phyloP scores from a whole-genome alignment of 2,797 vertebrate genomes.

The Cheracebus regulus region DNA sequence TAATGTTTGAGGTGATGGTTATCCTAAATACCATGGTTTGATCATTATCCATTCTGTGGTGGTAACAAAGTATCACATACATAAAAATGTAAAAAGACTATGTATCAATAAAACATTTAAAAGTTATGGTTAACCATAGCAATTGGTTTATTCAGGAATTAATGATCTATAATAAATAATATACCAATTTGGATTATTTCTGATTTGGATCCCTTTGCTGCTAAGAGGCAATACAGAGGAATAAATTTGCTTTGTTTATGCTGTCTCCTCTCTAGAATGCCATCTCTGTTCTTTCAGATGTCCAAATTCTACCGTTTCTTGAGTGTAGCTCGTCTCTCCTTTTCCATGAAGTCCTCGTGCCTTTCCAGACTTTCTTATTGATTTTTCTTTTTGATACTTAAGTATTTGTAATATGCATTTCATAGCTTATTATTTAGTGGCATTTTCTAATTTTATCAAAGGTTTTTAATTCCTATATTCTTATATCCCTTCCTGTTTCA shows the following conservation, averaged over 20 bases:
- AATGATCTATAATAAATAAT: neutral
- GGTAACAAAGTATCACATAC: neutral
- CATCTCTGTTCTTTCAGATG: neutral
- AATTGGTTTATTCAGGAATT: neutral
- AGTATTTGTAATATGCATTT: neutral
- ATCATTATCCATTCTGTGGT: neutral
- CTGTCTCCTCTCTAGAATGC: neutral
- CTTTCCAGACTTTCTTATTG: neutral
- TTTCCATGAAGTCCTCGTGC: neutral
- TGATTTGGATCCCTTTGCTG: neutral
- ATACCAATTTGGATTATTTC: neutral
- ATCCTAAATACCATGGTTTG: neutral
- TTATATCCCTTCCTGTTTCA: neutral
- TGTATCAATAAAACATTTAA: neutral
- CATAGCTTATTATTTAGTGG: neutral
- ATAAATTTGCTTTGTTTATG: neutral
- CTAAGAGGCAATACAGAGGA: neutral
- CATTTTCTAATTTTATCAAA: neutral
- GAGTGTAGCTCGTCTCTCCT: neutral
- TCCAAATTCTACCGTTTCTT: neutral
- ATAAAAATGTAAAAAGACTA: neutral
- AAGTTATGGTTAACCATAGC: neutral
- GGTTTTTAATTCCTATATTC: neutral
- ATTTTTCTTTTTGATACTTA: neutral
- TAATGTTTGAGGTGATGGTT: neutral